These are phyloP conservation scores for Elmis aenea DNA, from an alignment of 2,888 invertebrate genomes.

Conservation along the genomic window DNA sequence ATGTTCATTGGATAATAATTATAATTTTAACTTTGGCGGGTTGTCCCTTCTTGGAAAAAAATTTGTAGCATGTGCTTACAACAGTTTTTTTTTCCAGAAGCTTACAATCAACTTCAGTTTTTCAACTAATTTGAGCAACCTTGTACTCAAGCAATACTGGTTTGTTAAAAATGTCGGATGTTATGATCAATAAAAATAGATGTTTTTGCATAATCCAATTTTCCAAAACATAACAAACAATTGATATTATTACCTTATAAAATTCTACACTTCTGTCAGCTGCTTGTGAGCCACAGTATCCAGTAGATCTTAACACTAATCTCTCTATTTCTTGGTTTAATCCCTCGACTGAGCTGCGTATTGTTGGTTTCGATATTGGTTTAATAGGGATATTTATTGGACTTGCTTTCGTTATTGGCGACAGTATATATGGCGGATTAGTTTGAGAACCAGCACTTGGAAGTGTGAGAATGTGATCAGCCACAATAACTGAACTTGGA, in stretches of 20 bases:
- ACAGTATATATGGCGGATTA: slow-evolving; percentile 34
- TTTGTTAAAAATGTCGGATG: too few species aligned
- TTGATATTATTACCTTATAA: slow-evolving; percentile 52
- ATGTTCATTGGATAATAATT: too few species aligned
- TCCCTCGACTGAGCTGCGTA: slow-evolving; percentile 80
- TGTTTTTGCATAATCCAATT: too few species aligned
- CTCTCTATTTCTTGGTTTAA: slow-evolving; percentile 83
- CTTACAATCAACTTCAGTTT: too few species aligned
- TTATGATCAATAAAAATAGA: too few species aligned
- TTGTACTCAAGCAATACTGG: too few species aligned
- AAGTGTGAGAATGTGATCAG: slow-evolving; percentile 51
- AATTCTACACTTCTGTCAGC: slow-evolving; percentile 45
- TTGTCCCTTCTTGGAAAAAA: too few species aligned
- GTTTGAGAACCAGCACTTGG: slow-evolving; percentile 49
- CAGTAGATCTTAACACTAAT: slow-evolving; percentile 57
- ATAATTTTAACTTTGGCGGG: too few species aligned
- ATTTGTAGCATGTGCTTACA: too few species aligned
- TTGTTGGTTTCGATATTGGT: slow-evolving; percentile 59
- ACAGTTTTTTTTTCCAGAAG: too few species aligned
- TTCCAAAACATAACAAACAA: too few species aligned
- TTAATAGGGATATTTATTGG: slow-evolving; percentile 56
- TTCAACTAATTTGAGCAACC: too few species aligned
- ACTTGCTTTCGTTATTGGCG: slow-evolving; percentile 48
- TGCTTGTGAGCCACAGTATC: slow-evolving; percentile 43
- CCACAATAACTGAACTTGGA: slow-evolving; percentile 48